A percentile compares a stretch with the other conserved stretches of the same genome.
These are phyloP conservation scores for Meganola albula DNA, from an alignment of 2,888 invertebrate genomes.

Conservation along the genomic window DNA sequence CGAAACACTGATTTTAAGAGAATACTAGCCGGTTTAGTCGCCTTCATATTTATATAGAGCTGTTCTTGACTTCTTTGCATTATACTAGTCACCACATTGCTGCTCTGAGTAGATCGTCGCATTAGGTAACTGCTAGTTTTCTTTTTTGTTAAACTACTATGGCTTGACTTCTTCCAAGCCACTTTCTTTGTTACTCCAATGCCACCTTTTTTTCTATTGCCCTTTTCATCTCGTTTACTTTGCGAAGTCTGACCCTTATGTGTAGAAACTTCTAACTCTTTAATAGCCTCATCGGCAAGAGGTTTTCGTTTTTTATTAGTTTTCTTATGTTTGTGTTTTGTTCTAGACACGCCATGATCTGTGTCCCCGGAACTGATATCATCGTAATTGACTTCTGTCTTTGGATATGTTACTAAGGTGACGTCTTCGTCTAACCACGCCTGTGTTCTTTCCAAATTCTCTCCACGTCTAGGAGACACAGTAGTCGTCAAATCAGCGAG, in stretches of 20 bases:
- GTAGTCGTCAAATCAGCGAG: too few relatives aligned
- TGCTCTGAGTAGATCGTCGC: constrained; percentile 24
- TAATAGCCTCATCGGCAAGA: constrained; percentile 9
- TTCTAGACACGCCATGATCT: constrained; percentile 28
- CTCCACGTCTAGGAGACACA: too few relatives aligned
- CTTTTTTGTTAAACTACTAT: constrained; percentile 28
- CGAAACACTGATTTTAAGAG: too few relatives aligned
- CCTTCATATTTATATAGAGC: constrained; percentile 24
- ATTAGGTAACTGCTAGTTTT: too few relatives aligned
- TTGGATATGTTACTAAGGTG: constrained; percentile 28
- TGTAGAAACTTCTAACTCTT: constrained; percentile 14
- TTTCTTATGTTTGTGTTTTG: constrained; percentile 29
- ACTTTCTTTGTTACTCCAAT: constrained; percentile 33
- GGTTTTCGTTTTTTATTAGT: constrained; percentile 24
- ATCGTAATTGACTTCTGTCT: constrained; percentile 24
- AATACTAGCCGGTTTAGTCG: constrained; percentile 46
- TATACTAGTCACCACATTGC: constrained; percentile 19
- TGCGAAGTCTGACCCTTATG: constrained; percentile 22
- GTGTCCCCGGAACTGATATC: constrained; percentile 33
- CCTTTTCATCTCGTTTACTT: constrained; percentile 21
- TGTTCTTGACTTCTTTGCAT: constrained; percentile 26
- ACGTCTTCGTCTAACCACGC: constrained; percentile 46
- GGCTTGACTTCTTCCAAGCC: constrained; percentile 29
- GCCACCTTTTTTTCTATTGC: constrained; percentile 29
- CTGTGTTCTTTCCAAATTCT: constrained; percentile 41